These are phyloP conservation scores for Nycteola revayana DNA, from an alignment of 2,888 invertebrate genomes.

Conservation along the genomic window DNA sequence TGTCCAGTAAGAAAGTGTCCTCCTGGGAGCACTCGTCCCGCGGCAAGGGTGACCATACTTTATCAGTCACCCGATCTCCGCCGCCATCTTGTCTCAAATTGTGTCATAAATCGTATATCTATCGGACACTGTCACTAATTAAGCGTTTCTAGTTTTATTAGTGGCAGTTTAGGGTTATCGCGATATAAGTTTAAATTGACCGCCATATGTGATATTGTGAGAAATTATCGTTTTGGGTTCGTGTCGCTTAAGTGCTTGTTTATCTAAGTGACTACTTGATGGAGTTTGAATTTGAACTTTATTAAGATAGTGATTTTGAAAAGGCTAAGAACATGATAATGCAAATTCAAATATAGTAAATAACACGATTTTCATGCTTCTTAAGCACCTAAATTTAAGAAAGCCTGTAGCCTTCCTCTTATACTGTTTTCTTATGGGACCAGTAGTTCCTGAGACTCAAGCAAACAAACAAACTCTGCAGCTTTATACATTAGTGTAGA, in stretches of 20 bases:
- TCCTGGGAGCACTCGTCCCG: slow-evolving; percentile 57
- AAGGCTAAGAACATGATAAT: no score
- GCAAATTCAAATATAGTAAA: no score
- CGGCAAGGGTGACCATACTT: slow-evolving; percentile 66
- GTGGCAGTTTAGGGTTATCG: slow-evolving; percentile 66
- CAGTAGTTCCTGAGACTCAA: no score
- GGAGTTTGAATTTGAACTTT: no score
- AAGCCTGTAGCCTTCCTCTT: no score
- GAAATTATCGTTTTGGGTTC: slow-evolving; percentile 51
- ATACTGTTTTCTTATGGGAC: no score
- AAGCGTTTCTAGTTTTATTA: slow-evolving; percentile 73
- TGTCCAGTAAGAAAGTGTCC: slow-evolving; percentile 63
- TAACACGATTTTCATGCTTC: no score
- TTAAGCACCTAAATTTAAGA: no score
- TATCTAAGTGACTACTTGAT: no score
- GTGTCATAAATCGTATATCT: slow-evolving; percentile 59
- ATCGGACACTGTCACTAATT: slow-evolving; percentile 71
- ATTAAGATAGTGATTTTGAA: no score
- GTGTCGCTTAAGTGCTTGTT: slow-evolving; percentile 3
- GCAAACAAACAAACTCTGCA: no score
- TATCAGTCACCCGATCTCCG: slow-evolving; percentile 71
- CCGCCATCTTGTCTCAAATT: slow-evolving; percentile 40
- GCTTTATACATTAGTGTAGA: no score
- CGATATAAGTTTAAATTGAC: slow-evolving; percentile 64
- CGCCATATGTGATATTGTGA: slow-evolving; percentile 60